These are phyloP conservation scores for Brenthis ino DNA, from an alignment of 2,888 invertebrate genomes.

Conservation along the genomic window DNA sequence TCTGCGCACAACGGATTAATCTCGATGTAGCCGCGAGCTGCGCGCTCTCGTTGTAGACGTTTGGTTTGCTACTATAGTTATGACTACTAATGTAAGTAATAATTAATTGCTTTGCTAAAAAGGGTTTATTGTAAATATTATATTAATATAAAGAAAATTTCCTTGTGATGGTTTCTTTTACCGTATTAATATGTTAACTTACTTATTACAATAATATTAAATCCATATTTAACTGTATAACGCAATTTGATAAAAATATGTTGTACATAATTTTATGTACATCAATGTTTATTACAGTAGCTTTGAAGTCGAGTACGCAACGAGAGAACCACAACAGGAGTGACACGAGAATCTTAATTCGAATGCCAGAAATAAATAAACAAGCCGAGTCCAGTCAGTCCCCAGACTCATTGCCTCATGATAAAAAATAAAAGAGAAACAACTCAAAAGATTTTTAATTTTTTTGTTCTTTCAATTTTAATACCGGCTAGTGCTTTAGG, in stretches of 20 bases:
- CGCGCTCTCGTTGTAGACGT: conserved; percentile 20
- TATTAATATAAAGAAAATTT: too few relatives aligned
- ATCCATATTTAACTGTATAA: too few relatives aligned
- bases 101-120: background rate
- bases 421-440: conserved; percentile 20
- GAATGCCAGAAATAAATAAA: conserved; percentile 24
- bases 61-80: conserved; percentile 1
- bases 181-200: too few relatives aligned
- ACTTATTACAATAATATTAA: too few relatives aligned
- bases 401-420: conserved; percentile 26
- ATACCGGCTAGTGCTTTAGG: conserved; percentile 30
- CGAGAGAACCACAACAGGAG: conserved; percentile 7
- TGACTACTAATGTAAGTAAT: background rate
- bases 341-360: conserved; percentile 26
- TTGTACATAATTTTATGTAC: too few relatives aligned
- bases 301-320: background rate
- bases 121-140: background rate
- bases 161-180: too few relatives aligned
- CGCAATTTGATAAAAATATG: too few relatives aligned
- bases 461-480: conserved; percentile 19
- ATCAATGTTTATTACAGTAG: too few relatives aligned
- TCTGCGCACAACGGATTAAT: conserved; percentile 50
- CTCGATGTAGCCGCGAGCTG: conserved; percentile 52
- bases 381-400: conserved; percentile 17
- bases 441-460: conserved; percentile 16